Percentiles rank a stretch among this genome's conserved stretches.
phyloP scores from a whole-genome alignment of 2,113 vertebrate species.

The Mandrillus leucophaeus region DNA sequence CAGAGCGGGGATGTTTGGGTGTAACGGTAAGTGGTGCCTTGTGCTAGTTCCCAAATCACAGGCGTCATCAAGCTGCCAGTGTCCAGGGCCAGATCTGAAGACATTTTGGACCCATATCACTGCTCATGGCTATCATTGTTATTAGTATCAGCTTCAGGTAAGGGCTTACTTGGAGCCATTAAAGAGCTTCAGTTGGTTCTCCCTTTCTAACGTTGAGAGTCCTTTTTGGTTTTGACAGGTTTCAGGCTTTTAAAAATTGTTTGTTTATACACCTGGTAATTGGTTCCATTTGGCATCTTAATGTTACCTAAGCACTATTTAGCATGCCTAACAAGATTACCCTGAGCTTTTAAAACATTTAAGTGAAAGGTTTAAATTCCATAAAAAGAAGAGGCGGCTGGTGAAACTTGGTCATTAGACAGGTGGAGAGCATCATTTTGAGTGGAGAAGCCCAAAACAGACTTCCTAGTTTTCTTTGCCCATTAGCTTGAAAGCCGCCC shows the following conservation, averaged over 20 bases:
- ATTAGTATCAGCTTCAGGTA: not conserved
- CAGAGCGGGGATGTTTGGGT: not conserved
- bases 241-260: not conserved
- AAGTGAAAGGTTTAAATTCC: slow-evolving; percentile 7
- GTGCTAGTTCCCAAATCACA: not conserved
- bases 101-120: not conserved
- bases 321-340: not conserved
- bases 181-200: not conserved
- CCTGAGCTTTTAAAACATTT: not conserved
- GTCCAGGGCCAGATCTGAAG: not conserved
- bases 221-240: not conserved
- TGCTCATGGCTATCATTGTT: not conserved
- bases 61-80: not conserved
- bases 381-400: not conserved
- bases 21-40: not conserved
- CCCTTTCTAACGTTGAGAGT: not conserved
- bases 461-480: not conserved
- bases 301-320: not conserved
- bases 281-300: not conserved
- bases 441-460: not conserved
- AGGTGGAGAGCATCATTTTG: not conserved
- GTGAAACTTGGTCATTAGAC: not conserved
- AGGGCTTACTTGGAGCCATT: not conserved
- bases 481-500: not conserved
- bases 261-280: not conserved